phyloP scores from a whole-genome alignment of 2,888 invertebrate species.

The Eutolmus rufibarbis region DNA sequence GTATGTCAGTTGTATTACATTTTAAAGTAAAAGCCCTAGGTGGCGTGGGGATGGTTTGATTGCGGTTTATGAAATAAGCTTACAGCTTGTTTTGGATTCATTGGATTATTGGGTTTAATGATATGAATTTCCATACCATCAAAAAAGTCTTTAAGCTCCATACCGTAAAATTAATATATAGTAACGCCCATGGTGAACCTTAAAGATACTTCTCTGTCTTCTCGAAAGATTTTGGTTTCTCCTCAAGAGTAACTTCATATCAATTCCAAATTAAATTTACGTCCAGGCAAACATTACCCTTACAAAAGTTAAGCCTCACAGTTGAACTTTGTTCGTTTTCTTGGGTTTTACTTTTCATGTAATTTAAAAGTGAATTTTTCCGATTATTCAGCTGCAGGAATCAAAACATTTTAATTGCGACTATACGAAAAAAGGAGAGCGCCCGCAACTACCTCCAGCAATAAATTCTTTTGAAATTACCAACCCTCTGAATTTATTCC shows the following conservation, averaged over 20 bases:
- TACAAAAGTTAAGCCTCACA: not conserved
- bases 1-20: too few relatives aligned
- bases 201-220: not conserved
- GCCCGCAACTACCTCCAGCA: not conserved
- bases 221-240: not conserved
- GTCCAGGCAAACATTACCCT: not conserved
- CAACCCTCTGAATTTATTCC: slow-evolving; percentile 5
- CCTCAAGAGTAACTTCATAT: not conserved
- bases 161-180: too few relatives aligned
- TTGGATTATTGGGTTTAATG: too few relatives aligned
- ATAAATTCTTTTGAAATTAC: not conserved
- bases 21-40: too few relatives aligned
- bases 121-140: too few relatives aligned
- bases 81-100: too few relatives aligned
- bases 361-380: not conserved
- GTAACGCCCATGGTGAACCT: not conserved
- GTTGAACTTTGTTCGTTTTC: not conserved
- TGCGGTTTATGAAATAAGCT: too few relatives aligned
- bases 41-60: too few relatives aligned
- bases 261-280: not conserved
- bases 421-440: not conserved
- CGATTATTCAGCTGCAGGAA: not conserved
- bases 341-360: not conserved
- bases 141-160: too few relatives aligned
- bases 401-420: not conserved